Base-by-base conservation (phyloP, 2,888 invertebrate genomes). In the Pristionchus japonicus region DNA sequence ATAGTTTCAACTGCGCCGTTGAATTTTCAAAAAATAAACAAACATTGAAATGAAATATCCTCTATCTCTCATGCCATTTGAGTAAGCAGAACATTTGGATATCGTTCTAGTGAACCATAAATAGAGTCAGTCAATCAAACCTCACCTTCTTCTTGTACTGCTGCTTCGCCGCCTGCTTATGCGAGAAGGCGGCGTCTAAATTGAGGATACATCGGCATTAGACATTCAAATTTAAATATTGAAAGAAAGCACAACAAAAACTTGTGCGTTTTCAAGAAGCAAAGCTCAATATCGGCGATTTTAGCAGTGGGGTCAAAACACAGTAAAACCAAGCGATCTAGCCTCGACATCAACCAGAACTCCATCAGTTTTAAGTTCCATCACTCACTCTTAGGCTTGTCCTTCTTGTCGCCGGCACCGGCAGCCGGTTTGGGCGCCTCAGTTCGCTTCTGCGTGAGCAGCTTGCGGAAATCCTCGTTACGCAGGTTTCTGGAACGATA, bases 391-490 rank as follows among this genome's bases (percentile, higher is more conserved):
- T 85, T 83, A 34, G 83, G 23, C 57, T 23, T 40, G 17, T n/a
- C 23, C 64, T 27, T 31, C 43, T 34, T 40, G 9, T 52, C 64
- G 40, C 43, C 61, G 6, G 37, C 31, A 6, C 40, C 40, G 17
- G 49, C 57, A 13, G 87, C 57, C 27, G 43, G 64, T 20, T 77
- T 87, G 27, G 90, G 89, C 64, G 89, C 88, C 47, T 89, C 89
- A 31, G 89, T 85, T 20, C 92, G 88, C 20, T 91, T 90, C 20
- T 91, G 89, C 1, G 92, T 90, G 23, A 93, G 89, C 15, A 93
- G 90, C 88, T 92, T 93, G 34, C 93, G 93, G 89, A 93, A 93
- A 88, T 93, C 93, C 27, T 93, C 93, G 89, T 93, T 93, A 31
- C 91, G 90, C 15, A 92, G 89, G 70, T 90, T 91, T 74, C 90